Conservation (phyloP, 2,888 invertebrate species). For the Eupithecia inturbata region DNA sequence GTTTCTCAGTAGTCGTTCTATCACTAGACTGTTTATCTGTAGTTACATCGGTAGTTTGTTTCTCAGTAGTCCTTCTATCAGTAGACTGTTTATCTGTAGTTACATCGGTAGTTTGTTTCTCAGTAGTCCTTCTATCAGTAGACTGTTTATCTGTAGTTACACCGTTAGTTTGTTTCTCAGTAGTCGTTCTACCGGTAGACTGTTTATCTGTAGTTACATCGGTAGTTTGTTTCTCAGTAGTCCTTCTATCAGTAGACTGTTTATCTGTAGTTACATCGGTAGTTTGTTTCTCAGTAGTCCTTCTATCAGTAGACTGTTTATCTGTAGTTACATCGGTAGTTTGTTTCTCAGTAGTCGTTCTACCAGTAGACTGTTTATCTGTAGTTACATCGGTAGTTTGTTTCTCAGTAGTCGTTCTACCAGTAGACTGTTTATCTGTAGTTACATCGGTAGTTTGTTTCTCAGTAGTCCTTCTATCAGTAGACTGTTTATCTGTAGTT, state of each 20-base stretch:
- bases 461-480: background rate
- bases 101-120: background rate
- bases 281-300: background rate
- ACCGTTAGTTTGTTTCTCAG: background rate
- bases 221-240: background rate
- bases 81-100: background rate
- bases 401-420: background rate
- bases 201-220: background rate
- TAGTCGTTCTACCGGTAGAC: background rate
- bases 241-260: background rate
- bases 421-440: background rate
- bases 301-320: background rate
- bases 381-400: background rate
- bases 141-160: background rate
- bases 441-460: background rate
- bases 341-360: background rate
- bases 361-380: background rate
- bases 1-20: background rate
- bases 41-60: background rate
- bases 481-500: background rate
- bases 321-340: background rate
- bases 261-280: background rate
- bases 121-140: background rate
- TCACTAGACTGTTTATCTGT: background rate
- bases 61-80: background rate